Base-by-base conservation (phyloP, 2,113 vertebrate genomes). In the Ophthalmotilapia sp. region DNA sequence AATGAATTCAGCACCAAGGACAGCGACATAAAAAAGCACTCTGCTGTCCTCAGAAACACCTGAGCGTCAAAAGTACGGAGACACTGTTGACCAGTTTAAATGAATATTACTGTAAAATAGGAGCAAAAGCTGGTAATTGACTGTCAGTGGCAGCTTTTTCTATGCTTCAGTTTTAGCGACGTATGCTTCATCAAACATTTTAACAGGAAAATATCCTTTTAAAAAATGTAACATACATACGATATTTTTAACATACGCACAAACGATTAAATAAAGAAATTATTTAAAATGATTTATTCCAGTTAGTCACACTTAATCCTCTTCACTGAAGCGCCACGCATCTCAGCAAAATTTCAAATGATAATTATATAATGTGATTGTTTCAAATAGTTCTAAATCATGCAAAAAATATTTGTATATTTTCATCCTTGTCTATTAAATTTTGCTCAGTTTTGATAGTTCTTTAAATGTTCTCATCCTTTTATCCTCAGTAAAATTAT, bases 1-100 rank as follows among this genome's bases (percentile, higher is more conserved):
- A 33, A 53, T n/a, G 8, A 33, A 36, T 88, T 92, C 89, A 93
- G 89, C 62, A 88, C 89, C 89, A 85, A 53, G 88, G 89, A 92
- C 86, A 94, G 90, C 49, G 51, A 42, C 82, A 56, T 70, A 6
- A 70, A 42, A 14, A 7, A 45, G 36, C 6, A n/a, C 15, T 49
- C 3, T 33, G 19, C 26, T 70, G 47, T 73, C 38, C n/a, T 31
- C 4, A 3, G 38, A 33, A 81, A 84, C 65, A 89, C 75, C 80
- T 88, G 75, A 54, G 38, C 21, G 13, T 47, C 5, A 23, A 13
- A 42, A n/a, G 8, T 49, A 54, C 11, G 60, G 42, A 49, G 33
- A 58, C 12, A 36, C 31, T 70, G 26, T 12, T 40, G 75, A 29
- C 26, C 13, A 49, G 23, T 87, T 15, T 85, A 47, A 45, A 79